Conservation (phyloP, 2,113 vertebrate genomes). For the Caranx ignobilis region DNA sequence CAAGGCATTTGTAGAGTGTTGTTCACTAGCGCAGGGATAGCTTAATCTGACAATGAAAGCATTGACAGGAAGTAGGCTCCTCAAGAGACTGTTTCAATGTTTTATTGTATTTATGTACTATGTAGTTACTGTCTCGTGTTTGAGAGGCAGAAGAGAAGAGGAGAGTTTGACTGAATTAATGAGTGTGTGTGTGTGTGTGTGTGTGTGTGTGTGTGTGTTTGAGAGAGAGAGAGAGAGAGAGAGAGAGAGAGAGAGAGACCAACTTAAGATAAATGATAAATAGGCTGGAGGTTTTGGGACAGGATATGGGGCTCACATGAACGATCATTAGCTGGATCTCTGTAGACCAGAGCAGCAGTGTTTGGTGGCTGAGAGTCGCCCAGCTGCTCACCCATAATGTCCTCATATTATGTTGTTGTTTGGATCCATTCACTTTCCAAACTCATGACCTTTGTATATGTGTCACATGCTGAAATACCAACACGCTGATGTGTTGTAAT, state of each 20-base stretch:
- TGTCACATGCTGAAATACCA: slow-evolving; percentile 62
- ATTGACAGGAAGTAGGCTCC: slow-evolving; percentile 44
- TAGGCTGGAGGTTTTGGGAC: slow-evolving; percentile 84
- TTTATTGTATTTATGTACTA: slow-evolving; percentile 21
- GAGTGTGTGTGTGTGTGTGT: slow-evolving; percentile 22
- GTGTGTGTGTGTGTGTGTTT: slow-evolving; percentile 71
- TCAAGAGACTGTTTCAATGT: slow-evolving; percentile 11
- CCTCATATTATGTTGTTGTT: slow-evolving; percentile 54
- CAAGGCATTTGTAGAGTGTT: slow-evolving; percentile 90
- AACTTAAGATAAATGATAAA: slow-evolving; percentile 88
- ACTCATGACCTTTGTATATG: slow-evolving; percentile 38
- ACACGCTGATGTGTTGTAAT: slow-evolving; percentile 40
- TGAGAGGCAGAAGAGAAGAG: slow-evolving; percentile 15
- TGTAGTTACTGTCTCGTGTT: slow-evolving; percentile 16
- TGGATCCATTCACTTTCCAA: slow-evolving; percentile 64
- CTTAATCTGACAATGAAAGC: slow-evolving; percentile 85
- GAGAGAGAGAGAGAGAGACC: slow-evolving; percentile 8
- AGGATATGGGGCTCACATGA: slow-evolving; percentile 87
- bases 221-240: slow-evolving; percentile 1
- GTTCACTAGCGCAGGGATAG: slow-evolving; percentile 86
- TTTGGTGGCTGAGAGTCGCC: slow-evolving; percentile 61
- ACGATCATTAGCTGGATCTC: slow-evolving; percentile 78
- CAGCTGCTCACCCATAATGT: slow-evolving; percentile 74
- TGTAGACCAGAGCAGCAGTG: slow-evolving; percentile 65
- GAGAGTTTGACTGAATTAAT: slow-evolving; percentile 25